A percentile compares a stretch with the other conserved stretches of the same genome.
Evolutionary conservation across 2,797 vertebrate species (phyloP).

Genomic region (Micropoecilia bifurca): DNA sequence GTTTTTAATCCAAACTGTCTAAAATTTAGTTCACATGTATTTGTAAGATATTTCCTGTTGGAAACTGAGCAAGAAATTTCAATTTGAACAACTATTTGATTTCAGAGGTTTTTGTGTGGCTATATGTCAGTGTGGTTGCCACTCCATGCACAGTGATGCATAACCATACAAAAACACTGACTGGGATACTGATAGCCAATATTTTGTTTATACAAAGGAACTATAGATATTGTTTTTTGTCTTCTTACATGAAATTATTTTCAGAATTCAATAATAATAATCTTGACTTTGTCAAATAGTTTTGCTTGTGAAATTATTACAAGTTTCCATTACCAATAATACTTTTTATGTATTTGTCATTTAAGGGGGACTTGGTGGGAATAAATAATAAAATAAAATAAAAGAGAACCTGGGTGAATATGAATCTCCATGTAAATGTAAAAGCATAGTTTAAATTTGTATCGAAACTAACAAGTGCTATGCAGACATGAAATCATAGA

Average conservation of each 20-base stretch:
- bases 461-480: neutral
- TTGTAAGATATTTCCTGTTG: neutral
- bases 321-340: neutral
- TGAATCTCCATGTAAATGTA: neutral
- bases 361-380: neutral
- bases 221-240: neutral
- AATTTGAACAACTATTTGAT: neutral
- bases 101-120: constrained; percentile 5
- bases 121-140: neutral
- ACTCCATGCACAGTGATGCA: constrained; percentile 1
- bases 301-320: neutral
- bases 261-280: too few relatives aligned
- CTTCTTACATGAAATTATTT: neutral
- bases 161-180: neutral
- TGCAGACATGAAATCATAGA: neutral
- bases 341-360: neutral
- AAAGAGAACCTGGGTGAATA: neutral
- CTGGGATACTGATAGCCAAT: neutral
- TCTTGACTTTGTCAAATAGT: neutral
- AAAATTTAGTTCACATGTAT: neutral
- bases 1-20: neutral
- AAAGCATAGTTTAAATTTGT: neutral
- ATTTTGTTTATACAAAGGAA: neutral
- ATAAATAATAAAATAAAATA: too few relatives aligned
- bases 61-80: neutral